Evolutionary conservation across 2,888 invertebrate genomes (phyloP).

Genomic region (Phyllotreta striolata): DNA sequence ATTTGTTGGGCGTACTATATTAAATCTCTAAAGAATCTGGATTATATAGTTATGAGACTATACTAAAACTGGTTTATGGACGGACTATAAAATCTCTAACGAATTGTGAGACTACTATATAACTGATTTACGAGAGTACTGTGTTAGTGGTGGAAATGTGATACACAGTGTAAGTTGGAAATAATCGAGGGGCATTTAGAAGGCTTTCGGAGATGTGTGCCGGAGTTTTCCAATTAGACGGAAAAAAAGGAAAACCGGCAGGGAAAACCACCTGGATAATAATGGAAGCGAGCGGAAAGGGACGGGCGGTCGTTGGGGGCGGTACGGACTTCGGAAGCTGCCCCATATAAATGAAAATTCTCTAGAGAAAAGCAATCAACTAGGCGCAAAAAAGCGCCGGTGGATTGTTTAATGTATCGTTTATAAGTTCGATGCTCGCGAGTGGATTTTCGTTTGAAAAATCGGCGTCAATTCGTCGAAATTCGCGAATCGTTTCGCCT

Average conservation of each 20-base stretch:
- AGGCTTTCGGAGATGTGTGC: background rate
- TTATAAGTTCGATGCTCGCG: constrained; percentile 6
- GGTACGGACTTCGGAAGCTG: constrained; percentile 1
- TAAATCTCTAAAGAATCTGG: no score
- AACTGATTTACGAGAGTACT: no score
- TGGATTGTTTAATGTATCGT: constrained; percentile 10
- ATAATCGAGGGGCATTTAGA: background rate
- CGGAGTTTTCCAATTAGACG: constrained; percentile 13
- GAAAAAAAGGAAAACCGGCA: constrained; percentile 7
- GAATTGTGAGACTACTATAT: no score
- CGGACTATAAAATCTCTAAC: no score
- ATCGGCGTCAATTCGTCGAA: no score
- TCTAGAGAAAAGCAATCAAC: constrained; percentile 19
- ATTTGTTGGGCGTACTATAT: no score
- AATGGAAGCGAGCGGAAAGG: constrained; percentile 11
- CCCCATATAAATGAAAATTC: constrained; percentile 20
- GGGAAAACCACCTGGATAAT: constrained; percentile 15
- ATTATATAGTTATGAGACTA: no score
- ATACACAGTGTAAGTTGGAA: no score
- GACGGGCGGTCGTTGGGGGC: background rate
- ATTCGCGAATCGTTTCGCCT: no score
- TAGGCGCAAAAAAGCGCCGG: background rate
- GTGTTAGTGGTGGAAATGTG: no score
- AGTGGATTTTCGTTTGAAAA: background rate
- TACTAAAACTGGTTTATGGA: no score